A percentile compares a stretch with the other conserved stretches of the same genome.
Evolutionary conservation across 2,113 vertebrate genomes (phyloP).

Genomic region (Leucopsar rothschildi): DNA sequence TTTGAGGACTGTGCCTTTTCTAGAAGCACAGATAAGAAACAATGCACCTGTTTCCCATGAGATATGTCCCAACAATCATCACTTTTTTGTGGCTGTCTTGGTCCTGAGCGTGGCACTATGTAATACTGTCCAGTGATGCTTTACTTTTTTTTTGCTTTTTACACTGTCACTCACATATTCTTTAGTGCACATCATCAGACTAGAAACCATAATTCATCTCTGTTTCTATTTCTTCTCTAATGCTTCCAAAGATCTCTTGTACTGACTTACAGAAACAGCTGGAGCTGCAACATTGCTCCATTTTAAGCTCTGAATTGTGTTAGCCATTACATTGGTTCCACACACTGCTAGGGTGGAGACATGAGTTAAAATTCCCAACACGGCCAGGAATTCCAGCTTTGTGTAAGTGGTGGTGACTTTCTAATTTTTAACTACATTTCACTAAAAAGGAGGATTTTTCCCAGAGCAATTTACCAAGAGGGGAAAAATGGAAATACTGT

Average conservation of each 20-base stretch:
- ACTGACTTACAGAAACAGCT: background rate
- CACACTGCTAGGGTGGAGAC: conserved; percentile 49
- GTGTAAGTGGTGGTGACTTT: conserved; percentile 34
- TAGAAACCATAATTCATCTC: background rate
- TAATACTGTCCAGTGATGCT: background rate
- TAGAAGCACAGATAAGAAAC: background rate
- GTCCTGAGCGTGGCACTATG: background rate
- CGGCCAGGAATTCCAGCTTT: conserved; percentile 17
- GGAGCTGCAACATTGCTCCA: conserved; percentile 47
- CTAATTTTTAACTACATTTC: conserved; percentile 21
- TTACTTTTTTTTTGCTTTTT: background rate
- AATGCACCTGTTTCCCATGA: background rate
- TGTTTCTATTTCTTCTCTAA: conserved; percentile 5
- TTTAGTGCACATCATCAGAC: background rate
- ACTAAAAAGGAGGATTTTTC: conserved; percentile 15
- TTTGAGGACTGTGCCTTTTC: background rate
- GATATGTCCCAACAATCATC: background rate
- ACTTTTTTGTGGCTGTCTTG: background rate
- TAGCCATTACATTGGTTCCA: conserved; percentile 45
- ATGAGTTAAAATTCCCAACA: conserved; percentile 36
- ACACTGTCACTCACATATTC: background rate
- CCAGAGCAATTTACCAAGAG: conserved; percentile 22
- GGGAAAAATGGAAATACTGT: background rate
- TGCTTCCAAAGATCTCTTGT: background rate
- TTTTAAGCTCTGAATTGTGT: conserved; percentile 53